Percentiles rank a stretch among this genome's conserved stretches.
phyloP scores from a whole-genome alignment of 2,797 vertebrate species.

The Takifugu ocellatus region DNA sequence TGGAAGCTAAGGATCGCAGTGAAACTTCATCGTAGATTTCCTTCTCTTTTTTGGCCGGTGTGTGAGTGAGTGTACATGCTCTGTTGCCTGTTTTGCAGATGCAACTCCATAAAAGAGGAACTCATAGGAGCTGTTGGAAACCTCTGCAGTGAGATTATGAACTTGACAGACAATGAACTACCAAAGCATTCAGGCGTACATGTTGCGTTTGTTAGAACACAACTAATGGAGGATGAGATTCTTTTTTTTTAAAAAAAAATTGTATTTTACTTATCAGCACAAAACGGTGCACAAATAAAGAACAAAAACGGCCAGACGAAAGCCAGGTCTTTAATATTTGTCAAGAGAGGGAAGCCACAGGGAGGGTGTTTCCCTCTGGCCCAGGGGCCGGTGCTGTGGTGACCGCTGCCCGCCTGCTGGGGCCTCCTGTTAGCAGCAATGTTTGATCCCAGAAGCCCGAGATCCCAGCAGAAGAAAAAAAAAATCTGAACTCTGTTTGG shows the following conservation, averaged over 20 bases:
- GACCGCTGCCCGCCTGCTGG: constrained; percentile 64
- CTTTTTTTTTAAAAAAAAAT: no score
- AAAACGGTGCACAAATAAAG: constrained; percentile 80
- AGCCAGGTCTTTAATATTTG: constrained; percentile 84
- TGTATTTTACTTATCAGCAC: constrained; percentile 34
- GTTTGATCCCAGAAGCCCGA: constrained; percentile 73
- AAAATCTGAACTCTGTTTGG: constrained; percentile 73
- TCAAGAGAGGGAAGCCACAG: constrained; percentile 78
- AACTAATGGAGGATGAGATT: constrained; percentile 40
- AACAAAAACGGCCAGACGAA: constrained; percentile 71
- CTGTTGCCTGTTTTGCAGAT: constrained; percentile 45
- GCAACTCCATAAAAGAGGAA: constrained; percentile 16
- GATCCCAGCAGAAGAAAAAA: constrained; percentile 58
- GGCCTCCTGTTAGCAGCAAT: constrained; percentile 61
- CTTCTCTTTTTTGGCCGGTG: constrained; percentile 28
- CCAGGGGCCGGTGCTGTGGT: constrained; percentile 69
- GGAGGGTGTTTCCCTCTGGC: constrained; percentile 78
- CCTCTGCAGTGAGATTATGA: constrained; percentile 20
- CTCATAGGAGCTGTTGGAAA: constrained; percentile 10
- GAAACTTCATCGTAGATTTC: constrained; percentile 9
- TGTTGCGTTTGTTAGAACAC: neutral
- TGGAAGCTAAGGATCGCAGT: constrained; percentile 18
- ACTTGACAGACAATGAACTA: constrained; percentile 47
- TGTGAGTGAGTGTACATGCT: constrained; percentile 49
- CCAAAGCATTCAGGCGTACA: neutral